Evolutionary conservation across 1,140 invertebrate species (phyloP), one percentile per base, ranked within the genome.

Genomic region (Agraylea sexmaculata): DNA sequence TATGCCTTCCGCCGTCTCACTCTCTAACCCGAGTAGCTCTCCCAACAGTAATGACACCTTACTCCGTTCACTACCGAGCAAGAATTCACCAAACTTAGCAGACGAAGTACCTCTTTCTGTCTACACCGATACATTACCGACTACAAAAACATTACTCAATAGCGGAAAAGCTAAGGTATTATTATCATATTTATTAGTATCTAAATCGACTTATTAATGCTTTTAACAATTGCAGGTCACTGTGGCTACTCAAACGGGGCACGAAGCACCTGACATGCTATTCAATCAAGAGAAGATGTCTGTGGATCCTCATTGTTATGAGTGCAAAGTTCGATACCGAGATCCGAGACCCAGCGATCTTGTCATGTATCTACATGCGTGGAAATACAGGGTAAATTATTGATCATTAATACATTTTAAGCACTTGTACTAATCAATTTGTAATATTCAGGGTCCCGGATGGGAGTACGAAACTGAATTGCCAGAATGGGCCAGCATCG

Each of bases 341-440:
- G 91, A 97, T 60, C 91, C 92, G 0, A 80, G 83, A 41, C 83
- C 87, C 0, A 76, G 81, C 43, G 87, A 95, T 58, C 70, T 96
- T 12, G 79, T 93, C 41, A 93, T 97, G 86, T 95, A 91, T 62
- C 71, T 97, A 11, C 92, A 96, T 63, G 90, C 90, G 12, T 87
- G 88, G 74, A 84, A 81, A 54, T 95, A 94, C 59, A 80, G 79
- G 69, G 83, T 77, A 52, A 55, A 36, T 23, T n/a, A n/a, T n/a
- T n/a, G n/a, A n/a, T n/a, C n/a, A n/a, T n/a, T n/a, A n/a, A n/a
- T n/a, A n/a, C n/a, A n/a, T n/a, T 18, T 35, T 35, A 31, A 31
- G 6, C 6, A 31, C 29, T 7, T 6, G n/a, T 30, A 17, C 25
- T 35, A 28, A 23, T 30, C 15, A 15, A 6, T 21, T 33, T 23